Evolutionary conservation across 2,797 vertebrate species (phyloP), one percentile per base, ranked within the genome.

Genomic region (Anniella stebbinsi): DNA sequence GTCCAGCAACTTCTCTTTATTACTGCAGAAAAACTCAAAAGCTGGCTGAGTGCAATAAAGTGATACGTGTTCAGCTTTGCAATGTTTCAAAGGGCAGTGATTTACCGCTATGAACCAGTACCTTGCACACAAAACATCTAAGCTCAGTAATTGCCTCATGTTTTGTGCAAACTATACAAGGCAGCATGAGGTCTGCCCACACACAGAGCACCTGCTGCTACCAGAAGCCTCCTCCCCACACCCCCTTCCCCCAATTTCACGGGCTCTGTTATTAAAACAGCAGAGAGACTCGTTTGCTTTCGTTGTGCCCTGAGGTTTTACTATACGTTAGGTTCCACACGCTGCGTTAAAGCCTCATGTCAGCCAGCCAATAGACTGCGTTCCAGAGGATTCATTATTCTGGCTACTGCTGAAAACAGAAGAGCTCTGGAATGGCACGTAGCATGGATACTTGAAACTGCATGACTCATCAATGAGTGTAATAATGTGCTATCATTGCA

Each of bases 1-100:
- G 95, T 95, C 95, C 93, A 96, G 90, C 94, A 91, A 92, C 95
- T 94, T 93, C 96, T 95, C 94, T 95, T 96, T 96, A 96, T 96
- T 94, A 94, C 94, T 96, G 95, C 96, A 96, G 96, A 93, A 93
- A 94, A 94, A 95, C 93, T 91, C 86, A 95, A 94, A 96, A 96
- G 96, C 96, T 95, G 93, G 92, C 48, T 63, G 96, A 96, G 95
- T 86, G 92, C 96, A 96, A 95, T 96, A 94, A 97, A 96, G 0
- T 18, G 1, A 77, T 69, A 94, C 87, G 94, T 95, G 96, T 89
- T 94, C 60, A 70, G 95, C 95, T 93, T 93, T 30, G 92, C 94
- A 91, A 93, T 94, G 95, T 86, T 94, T 83, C 96, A 83, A 76
- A 94, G 94, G 92, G 69, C 93, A 92, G 93, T 87, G 95, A 95